Base-by-base conservation (phyloP, 2,888 invertebrate species). In the Ctenicera cuprea region DNA sequence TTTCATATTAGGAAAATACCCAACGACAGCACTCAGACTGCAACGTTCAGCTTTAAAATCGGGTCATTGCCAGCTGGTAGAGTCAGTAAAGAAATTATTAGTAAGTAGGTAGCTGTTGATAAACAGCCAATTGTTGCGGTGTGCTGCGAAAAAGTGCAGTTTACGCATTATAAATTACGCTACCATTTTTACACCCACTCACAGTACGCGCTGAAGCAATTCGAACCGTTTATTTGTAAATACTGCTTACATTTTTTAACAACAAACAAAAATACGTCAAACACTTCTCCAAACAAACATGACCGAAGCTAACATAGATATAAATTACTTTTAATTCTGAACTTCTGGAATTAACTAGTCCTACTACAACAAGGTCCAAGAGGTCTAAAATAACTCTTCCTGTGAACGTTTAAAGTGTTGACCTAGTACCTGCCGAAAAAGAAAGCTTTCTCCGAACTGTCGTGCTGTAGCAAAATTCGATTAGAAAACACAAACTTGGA, bases 51-150 rank as follows among this genome's bases (percentile, higher is more conserved):
- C 72, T 54, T 72, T 73, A 78, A 80, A 81, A 79, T 77, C 80
- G 73, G 81, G 81, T 81, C 81, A 81, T 80, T 81, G 81, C 77
- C 79, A 79, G 74, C 73, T 68, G 65, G 74, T 73, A 67, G 52
- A 45, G 45, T 43, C 37, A 48, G 66, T 26, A 61, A 68, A 68
- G 68, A 68, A 61, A 68, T 59, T 68, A 65, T 65, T 65, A 30
- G 8, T 52, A n/a, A 3, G 48, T 62, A 65, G 64, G 67, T 67
- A 68, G 63, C 54, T 57, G 68, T 68, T 68, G 61, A 67, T 71
- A 57, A 64, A 61, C 62, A 43, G 54, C 54, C 62, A 62, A 62
- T 70, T 70, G 61, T 69, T 62, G 43, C 30, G 22, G 38, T 45
- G 54, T 57, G 57, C 57, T 22, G 38, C 20, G 20, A 38, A 57